Evolutionary conservation across 1,140 invertebrate species (phyloP).

Genomic region (Mamestra configurata): DNA sequence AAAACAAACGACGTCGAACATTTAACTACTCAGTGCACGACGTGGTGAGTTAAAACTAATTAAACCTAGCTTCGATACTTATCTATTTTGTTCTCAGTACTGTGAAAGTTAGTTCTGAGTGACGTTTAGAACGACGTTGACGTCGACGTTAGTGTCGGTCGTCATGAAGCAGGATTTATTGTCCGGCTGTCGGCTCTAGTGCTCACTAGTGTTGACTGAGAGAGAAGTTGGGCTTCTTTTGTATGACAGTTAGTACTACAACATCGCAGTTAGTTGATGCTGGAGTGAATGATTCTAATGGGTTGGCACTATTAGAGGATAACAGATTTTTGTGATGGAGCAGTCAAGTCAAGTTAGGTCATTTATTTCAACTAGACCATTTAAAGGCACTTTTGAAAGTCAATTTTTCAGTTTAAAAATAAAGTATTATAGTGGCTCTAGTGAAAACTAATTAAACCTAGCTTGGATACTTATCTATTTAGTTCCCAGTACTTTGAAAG

Average conservation of each 20-base stretch:
- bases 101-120: constrained; percentile 11
- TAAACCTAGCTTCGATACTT: not conserved
- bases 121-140: constrained; percentile 1
- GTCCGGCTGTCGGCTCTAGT: not conserved
- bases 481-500: not conserved
- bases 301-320: no score
- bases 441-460: not conserved
- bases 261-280: no score
- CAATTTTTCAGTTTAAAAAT: no score
- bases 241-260: not conserved
- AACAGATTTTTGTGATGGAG: no score
- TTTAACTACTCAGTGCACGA: no score
- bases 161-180: constrained; percentile 15
- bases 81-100: not conserved
- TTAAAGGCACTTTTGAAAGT: no score
- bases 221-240: not conserved
- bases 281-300: no score
- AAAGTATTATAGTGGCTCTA: no score
- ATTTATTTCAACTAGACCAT: no score
- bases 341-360: no score
- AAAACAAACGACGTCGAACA: no score
- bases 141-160: not conserved
- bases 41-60: not conserved
- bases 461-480: not conserved
- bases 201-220: not conserved